Percentiles rank a stretch among this genome's conserved stretches.
phyloP scores from a whole-genome alignment of 2,797 vertebrate genomes.

The Avahi laniger region DNA sequence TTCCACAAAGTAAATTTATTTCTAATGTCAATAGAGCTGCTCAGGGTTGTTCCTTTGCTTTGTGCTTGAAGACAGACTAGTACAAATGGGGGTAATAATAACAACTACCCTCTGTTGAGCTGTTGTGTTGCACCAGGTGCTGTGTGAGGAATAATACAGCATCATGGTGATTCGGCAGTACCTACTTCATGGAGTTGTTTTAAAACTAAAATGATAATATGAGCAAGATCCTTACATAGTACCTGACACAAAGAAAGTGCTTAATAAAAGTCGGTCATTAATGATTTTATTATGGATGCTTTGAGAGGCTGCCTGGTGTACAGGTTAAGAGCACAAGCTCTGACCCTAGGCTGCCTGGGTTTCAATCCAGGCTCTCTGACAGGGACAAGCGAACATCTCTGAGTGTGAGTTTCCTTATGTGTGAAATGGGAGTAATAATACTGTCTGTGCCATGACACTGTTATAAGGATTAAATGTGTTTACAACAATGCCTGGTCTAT shows the following conservation, averaged over 20 bases:
- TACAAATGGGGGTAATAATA: background rate
- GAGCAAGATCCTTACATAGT: background rate
- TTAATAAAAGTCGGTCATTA: background rate
- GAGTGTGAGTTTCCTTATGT: background rate
- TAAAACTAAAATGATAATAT: background rate
- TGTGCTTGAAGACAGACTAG: background rate
- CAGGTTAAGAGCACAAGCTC: background rate
- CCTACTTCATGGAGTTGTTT: background rate
- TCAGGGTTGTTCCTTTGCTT: background rate
- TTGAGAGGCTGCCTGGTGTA: background rate
- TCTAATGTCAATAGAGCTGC: background rate
- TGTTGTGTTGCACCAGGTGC: background rate
- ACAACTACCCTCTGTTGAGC: background rate
- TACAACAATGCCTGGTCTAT: background rate
- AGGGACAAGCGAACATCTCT: background rate
- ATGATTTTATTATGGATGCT: background rate
- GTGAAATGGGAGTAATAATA: background rate
- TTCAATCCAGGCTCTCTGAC: background rate
- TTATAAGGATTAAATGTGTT: background rate
- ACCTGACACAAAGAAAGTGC: background rate
- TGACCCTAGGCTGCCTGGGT: background rate
- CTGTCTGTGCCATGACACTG: background rate
- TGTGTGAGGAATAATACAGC: rapidly evolving
- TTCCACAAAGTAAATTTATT: background rate
- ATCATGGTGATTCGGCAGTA: background rate